Evolutionary conservation across 2,797 vertebrate species (phyloP), one percentile per base, ranked within the genome.

Genomic region (Liasis olivaceus): DNA sequence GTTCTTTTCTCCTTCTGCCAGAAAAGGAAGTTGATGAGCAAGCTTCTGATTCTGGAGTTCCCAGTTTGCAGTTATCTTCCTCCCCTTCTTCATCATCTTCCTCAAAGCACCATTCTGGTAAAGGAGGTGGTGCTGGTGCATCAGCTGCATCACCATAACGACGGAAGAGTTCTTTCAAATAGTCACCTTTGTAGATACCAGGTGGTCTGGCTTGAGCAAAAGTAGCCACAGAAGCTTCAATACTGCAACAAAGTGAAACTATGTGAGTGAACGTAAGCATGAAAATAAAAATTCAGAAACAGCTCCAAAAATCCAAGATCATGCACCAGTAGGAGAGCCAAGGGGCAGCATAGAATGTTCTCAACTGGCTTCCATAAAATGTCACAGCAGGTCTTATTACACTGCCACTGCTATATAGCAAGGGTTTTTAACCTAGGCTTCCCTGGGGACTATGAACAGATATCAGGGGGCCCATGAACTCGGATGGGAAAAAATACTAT

Each of bases 151-250:
- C 99, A 0, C 99, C 99, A 3, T 99, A 99, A 92, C 99, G 99
- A 96, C 98, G 98, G 95, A 99, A 99, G 62, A 99, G 98, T 96
- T 99, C 99, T 97, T 99, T 99, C 97, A 99, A 97, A 97, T 99
- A 99, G 96, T 99, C 99, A 90, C 97, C 98, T 98, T 99, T 99
- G 96, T 99, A 99, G 98, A 99, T 99, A 97, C 99, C 99, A 4
- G 99, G 99, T 85, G 99, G 98, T 92, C 99, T 98, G 93, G 99
- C 98, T 96, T 98, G 98, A 94, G 98, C 97, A 96, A 99, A 99
- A 91, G 98, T 99, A 81, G 98, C 99, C 94, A 99, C 99, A 69
- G 99, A 99, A 96, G 99, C 99, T 97, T 99, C 99, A 88, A 99
- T 92, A 93, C 99, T 99, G 97, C 51, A 95, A 97, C 96, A 69